phyloP scores from a whole-genome alignment of 2,797 vertebrate species.

The Selene dorsalis region DNA sequence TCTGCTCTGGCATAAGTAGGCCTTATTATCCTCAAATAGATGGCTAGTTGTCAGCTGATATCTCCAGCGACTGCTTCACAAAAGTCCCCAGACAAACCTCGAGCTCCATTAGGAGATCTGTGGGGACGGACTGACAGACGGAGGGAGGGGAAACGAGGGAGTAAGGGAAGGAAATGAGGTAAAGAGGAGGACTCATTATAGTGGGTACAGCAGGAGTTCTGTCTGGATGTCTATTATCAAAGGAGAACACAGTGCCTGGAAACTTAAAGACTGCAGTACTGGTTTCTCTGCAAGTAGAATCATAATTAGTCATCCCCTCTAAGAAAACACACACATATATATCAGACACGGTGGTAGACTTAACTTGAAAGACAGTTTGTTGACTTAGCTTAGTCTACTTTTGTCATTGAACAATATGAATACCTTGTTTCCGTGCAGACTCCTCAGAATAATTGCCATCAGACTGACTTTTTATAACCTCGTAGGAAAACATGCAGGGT shows the following conservation, averaged over 20 bases:
- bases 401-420: slow-evolving; percentile 10
- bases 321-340: slow-evolving; percentile 34
- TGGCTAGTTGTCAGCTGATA: slow-evolving; percentile 66
- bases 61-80: slow-evolving; percentile 47
- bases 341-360: slow-evolving; percentile 15
- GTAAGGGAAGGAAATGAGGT: slow-evolving; percentile 32
- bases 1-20: slow-evolving; percentile 70
- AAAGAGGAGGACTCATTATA: slow-evolving; percentile 62
- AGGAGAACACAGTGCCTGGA: slow-evolving; percentile 56
- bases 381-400: slow-evolving; percentile 27
- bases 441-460: slow-evolving; percentile 14
- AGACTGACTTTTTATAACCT: slow-evolving; percentile 9
- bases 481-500: slow-evolving; percentile 13
- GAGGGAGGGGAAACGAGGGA: slow-evolving; percentile 30
- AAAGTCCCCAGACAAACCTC: slow-evolving; percentile 57
- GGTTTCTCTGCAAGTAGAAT: slow-evolving; percentile 46
- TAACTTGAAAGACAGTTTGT: slow-evolving; percentile 44
- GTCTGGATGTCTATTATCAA: slow-evolving; percentile 61
- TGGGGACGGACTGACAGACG: slow-evolving; percentile 49
- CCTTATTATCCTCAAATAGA: slow-evolving; percentile 75
- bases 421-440: neutral
- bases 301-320: slow-evolving; percentile 62
- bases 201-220: slow-evolving; percentile 44
- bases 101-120: slow-evolving; percentile 55
- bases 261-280: slow-evolving; percentile 55